Evolutionary conservation across 2,888 invertebrate genomes (phyloP).

Genomic region (Elysia crispata): DNA sequence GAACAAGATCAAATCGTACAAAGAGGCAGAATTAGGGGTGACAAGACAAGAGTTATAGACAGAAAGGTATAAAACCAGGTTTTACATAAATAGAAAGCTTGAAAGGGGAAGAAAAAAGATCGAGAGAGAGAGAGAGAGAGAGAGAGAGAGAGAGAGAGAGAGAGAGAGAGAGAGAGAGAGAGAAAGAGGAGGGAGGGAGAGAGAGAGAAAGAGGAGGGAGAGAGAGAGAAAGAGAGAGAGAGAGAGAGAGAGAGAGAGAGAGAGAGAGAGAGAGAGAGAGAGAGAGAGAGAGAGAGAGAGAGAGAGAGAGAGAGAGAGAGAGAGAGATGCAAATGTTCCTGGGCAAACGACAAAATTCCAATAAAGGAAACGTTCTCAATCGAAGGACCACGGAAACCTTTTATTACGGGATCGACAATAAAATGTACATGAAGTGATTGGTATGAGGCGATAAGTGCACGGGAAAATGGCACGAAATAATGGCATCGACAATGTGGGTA

Average conservation of each 20-base stretch:
- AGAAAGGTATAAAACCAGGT: too few relatives aligned
- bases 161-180: neutral
- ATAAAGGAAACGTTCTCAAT: too few relatives aligned
- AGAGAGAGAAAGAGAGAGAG: conserved; percentile 23
- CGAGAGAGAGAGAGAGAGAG: too few relatives aligned
- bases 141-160: conserved; percentile 9
- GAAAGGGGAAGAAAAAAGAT: neutral
- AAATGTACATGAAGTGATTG: too few relatives aligned
- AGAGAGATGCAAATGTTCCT: too few relatives aligned
- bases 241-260: conserved; percentile 33
- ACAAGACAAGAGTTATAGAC: too few relatives aligned
- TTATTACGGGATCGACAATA: too few relatives aligned
- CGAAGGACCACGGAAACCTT: neutral
- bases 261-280: conserved; percentile 13
- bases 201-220: neutral
- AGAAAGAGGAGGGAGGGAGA: neutral
- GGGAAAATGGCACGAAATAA: too few relatives aligned
- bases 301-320: neutral
- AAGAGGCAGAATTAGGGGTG: too few relatives aligned
- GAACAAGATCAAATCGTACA: neutral
- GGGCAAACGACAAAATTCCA: too few relatives aligned
- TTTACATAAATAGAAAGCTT: neutral
- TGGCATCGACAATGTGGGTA: too few relatives aligned
- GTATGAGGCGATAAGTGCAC: too few relatives aligned
- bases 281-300: neutral